These are phyloP conservation scores for Drosophila pruinosa DNA, from an alignment of 1,140 invertebrate species.

Conservation along the genomic window DNA sequence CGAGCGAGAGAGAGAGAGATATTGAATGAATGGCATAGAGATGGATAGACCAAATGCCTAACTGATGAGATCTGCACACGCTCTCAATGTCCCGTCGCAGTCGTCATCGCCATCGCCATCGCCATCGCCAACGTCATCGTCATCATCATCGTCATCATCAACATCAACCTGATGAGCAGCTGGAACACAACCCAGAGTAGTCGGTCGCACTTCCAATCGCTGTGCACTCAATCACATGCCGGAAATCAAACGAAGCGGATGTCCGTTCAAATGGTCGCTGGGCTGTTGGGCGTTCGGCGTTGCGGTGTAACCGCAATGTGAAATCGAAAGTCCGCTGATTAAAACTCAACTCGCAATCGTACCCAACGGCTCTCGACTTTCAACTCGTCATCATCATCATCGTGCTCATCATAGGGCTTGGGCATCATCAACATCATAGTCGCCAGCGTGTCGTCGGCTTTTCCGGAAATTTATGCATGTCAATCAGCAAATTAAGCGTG, in stretches of 20 bases:
- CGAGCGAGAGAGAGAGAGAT: neutral
- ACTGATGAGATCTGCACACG: conserved; percentile 55
- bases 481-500: conserved; percentile 58
- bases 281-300: conserved; percentile 16
- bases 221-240: conserved; percentile 78
- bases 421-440: conserved; percentile 11
- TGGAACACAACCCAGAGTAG: conserved; percentile 10
- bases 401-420: neutral
- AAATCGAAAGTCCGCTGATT: conserved; percentile 77
- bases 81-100: conserved; percentile 12
- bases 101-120: conserved; percentile 5
- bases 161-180: neutral
- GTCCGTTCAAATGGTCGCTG: conserved; percentile 63
- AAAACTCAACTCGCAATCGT: conserved; percentile 61
- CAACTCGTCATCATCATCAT: neutral
- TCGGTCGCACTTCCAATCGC: conserved; percentile 64
- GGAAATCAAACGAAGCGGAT: conserved; percentile 77
- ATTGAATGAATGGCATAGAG: no score
- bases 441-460: conserved; percentile 38
- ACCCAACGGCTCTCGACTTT: neutral
- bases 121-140: conserved; percentile 25
- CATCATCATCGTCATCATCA: conserved; percentile 16
- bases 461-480: conserved; percentile 71
- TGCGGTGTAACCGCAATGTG: conserved; percentile 59
- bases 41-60: conserved; percentile 26